These are phyloP conservation scores for Xestia xanthographa DNA, from an alignment of 2,888 invertebrate species.

Conservation along the genomic window DNA sequence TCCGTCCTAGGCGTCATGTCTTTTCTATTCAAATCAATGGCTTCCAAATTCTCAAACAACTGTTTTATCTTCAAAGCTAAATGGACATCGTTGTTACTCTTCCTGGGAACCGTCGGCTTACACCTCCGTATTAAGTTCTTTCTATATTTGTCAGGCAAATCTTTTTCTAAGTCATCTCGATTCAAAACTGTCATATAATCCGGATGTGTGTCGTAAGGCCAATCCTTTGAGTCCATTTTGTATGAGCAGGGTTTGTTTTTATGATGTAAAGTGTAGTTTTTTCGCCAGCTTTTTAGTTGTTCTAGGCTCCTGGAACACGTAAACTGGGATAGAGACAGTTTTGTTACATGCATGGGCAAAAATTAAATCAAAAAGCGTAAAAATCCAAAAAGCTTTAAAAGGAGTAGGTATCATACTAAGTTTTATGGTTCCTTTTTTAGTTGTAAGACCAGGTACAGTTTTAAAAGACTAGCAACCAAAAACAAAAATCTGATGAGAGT, in stretches of 20 bases:
- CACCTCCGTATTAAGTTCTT: constrained; percentile 76
- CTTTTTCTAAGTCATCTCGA: constrained; percentile 86
- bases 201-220: constrained; percentile 90
- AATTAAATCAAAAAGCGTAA: not conserved
- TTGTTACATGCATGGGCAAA: not conserved
- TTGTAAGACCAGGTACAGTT: not conserved
- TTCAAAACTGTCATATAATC: constrained; percentile 89
- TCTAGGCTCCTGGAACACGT: constrained; percentile 79
- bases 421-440: not conserved
- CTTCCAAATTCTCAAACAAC: constrained; percentile 84
- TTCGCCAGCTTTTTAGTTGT: constrained; percentile 90
- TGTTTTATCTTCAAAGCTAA: constrained; percentile 86
- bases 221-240: constrained; percentile 73
- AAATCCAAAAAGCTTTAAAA: not conserved
- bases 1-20: constrained; percentile 88
- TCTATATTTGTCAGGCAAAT: constrained; percentile 86
- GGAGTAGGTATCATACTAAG: not conserved
- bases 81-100: constrained; percentile 80
- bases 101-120: constrained; percentile 81
- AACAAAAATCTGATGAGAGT: constrained; percentile 35
- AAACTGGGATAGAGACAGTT: not conserved
- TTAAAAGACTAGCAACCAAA: constrained; percentile 47
- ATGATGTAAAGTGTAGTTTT: constrained; percentile 74
- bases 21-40: constrained; percentile 82
- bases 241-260: constrained; percentile 72